These are phyloP conservation scores for Parthenolecanium corni DNA, from an alignment of 2,888 invertebrate species.

Conservation along the genomic window DNA sequence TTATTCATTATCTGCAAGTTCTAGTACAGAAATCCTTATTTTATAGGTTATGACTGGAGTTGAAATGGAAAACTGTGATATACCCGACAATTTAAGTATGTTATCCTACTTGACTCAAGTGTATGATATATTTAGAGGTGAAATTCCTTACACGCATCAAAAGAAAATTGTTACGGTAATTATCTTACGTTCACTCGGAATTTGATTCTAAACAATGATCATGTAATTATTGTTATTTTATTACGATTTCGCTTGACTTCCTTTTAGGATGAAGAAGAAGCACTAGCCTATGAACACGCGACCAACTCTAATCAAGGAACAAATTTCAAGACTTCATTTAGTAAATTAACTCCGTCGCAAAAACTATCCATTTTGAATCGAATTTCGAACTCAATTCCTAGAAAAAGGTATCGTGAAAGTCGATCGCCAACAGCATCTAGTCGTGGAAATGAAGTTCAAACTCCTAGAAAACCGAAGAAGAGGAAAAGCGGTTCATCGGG, in stretches of 20 bases:
- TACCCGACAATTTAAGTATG: conserved; percentile 60
- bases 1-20: too few relatives aligned
- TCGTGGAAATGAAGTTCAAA: neutral
- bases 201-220: too few relatives aligned
- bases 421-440: conserved; percentile 15
- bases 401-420: conserved; percentile 21
- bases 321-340: conserved; percentile 15
- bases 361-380: conserved; percentile 16
- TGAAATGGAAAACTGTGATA: conserved; percentile 59
- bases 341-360: conserved; percentile 19
- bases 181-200: neutral
- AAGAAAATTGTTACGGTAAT: conserved; percentile 49
- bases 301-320: conserved; percentile 3
- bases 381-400: conserved; percentile 15
- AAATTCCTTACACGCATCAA: conserved; percentile 72
- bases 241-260: too few relatives aligned
- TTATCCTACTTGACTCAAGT: conserved; percentile 77
- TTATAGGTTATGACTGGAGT: conserved; percentile 55
- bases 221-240: too few relatives aligned
- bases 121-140: conserved; percentile 80
- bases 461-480: conserved; percentile 29
- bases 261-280: conserved; percentile 5
- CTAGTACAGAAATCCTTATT: too few relatives aligned
- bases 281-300: neutral
- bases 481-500: conserved; percentile 32